Evolutionary conservation across 1,140 invertebrate genomes (phyloP), one percentile per base, ranked within the genome.

Genomic region (Mya arenaria): DNA sequence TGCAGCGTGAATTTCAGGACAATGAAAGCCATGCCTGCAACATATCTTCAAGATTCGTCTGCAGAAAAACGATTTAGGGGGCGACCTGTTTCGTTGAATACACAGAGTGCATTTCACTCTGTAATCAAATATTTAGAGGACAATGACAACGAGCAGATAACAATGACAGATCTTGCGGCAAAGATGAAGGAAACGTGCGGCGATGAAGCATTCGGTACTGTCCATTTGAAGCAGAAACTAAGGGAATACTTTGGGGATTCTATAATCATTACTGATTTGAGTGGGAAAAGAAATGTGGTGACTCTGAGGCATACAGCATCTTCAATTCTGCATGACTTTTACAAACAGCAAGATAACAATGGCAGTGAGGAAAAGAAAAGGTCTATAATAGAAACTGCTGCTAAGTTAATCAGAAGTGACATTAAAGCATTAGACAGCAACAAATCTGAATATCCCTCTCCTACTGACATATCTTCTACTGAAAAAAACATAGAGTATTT

Each of bases 1-100:
- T 85, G 84, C 25, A 71, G 44, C 48, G 58, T 63, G 5, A 83
- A 83, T 44, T 85, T 85, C 48, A 52, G 84, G 32, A 83, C 79
- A 37, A 30, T 25, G 17, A 62, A 39, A 30, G 8, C 60, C 13
- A 34, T 83, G 41, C 15, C 28, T 19, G 36, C 10, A 66, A 34
- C 34, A 17, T 15, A 52, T 4, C 19, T 52, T 52, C 48, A 17
- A 17, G 25, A n/a, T 52, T n/a, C 19, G 48, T 52, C 48, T 52
- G 17, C 48, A 52, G 25, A 52, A 52, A 10, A 23, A 23, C 48
- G 48, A 4, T 23, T 23, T n/a, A 23, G 25, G 48, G 25, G 25
- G 19, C 48, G 25, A 52, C n/a, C n/a, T n/a, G n/a, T n/a, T n/a
- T n/a, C n/a, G n/a, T n/a, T n/a, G n/a, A n/a, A n/a, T n/a, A 52